Conservation (phyloP, 2,797 vertebrate genomes). For the Cirrhinus molitorella region DNA sequence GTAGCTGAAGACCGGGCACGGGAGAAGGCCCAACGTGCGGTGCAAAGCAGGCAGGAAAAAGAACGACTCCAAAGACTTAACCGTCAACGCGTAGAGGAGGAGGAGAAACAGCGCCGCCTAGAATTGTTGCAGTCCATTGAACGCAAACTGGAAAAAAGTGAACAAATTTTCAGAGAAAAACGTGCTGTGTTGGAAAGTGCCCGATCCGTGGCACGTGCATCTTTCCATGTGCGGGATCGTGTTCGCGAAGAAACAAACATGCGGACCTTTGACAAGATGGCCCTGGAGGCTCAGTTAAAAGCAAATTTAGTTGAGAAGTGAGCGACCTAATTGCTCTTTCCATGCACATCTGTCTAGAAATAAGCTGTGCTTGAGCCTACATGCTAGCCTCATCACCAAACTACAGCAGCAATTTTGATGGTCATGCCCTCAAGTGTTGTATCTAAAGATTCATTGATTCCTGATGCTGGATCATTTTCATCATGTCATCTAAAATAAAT, state of each 20-base stretch:
- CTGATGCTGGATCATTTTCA: conserved; percentile 38
- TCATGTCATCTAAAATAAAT: conserved; percentile 49
- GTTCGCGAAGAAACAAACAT: conserved; percentile 94
- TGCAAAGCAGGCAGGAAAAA: conserved; percentile 90
- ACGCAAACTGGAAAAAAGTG: conserved; percentile 94
- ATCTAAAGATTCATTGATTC: conserved; percentile 45
- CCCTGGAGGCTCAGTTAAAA: conserved; percentile 92
- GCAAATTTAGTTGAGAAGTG: conserved; percentile 92
- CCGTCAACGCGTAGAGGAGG: conserved; percentile 91
- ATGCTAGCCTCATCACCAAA: conserved; percentile 60
- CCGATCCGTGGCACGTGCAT: conserved; percentile 91
- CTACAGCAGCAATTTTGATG: conserved; percentile 61
- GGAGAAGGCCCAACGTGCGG: conserved; percentile 88
- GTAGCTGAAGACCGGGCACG: conserved; percentile 88
- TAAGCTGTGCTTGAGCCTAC: conserved; percentile 60
- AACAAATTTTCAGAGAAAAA: conserved; percentile 93
- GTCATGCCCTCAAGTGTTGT: conserved; percentile 52
- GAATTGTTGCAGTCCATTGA: conserved; percentile 95
- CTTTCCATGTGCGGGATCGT: conserved; percentile 94
- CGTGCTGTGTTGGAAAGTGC: conserved; percentile 92
- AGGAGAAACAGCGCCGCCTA: conserved; percentile 86
- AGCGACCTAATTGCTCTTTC: conserved; percentile 32
- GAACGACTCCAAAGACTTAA: conserved; percentile 92
- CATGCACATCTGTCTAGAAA: conserved; percentile 59
- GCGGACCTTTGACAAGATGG: conserved; percentile 98